Conservation (phyloP, 35 echinoderm and acorn worm species). For the Apostichopus californicus region DNA sequence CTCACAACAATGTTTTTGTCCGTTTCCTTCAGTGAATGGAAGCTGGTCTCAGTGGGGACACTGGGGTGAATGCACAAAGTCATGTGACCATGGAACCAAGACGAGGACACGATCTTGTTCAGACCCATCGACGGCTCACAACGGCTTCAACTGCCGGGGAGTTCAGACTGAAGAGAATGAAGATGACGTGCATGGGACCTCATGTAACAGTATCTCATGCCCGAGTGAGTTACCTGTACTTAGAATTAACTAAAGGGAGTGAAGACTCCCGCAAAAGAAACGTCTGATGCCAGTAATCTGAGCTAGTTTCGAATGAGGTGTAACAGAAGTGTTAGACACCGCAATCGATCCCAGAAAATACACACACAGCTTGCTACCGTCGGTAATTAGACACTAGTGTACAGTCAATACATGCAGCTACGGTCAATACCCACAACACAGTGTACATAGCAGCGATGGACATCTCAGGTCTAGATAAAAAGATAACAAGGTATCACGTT, state of each 20-base stretch:
- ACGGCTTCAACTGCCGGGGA: constrained; percentile 66
- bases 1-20: not conserved
- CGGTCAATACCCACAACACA: too few relatives aligned
- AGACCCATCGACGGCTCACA: constrained; percentile 78
- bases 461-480: too few relatives aligned
- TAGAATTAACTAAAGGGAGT: too few relatives aligned
- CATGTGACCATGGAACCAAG: constrained; percentile 70
- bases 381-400: too few relatives aligned
- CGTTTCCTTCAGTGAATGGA: constrained; percentile 67
- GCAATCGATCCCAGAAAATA: not conserved
- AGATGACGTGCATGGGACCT: constrained; percentile 24
- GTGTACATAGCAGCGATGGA: too few relatives aligned
- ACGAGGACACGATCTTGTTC: constrained; percentile 65
- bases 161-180: constrained; percentile 31
- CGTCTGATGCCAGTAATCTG: not conserved
- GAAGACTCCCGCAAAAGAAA: not conserved
- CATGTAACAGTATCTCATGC: constrained; percentile 70
- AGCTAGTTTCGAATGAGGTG: too few relatives aligned
- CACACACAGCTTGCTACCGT: too few relatives aligned
- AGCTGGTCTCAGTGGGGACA: constrained; percentile 72
- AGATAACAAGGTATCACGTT: too few relatives aligned
- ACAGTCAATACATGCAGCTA: too few relatives aligned
- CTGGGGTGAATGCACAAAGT: constrained; percentile 74
- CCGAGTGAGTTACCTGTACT: constrained; percentile 61
- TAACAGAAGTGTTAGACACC: too few relatives aligned